Evolutionary conservation across 2,888 invertebrate species (phyloP), one percentile per base, ranked within the genome.

Genomic region (Drosophila stalkeri): DNA sequence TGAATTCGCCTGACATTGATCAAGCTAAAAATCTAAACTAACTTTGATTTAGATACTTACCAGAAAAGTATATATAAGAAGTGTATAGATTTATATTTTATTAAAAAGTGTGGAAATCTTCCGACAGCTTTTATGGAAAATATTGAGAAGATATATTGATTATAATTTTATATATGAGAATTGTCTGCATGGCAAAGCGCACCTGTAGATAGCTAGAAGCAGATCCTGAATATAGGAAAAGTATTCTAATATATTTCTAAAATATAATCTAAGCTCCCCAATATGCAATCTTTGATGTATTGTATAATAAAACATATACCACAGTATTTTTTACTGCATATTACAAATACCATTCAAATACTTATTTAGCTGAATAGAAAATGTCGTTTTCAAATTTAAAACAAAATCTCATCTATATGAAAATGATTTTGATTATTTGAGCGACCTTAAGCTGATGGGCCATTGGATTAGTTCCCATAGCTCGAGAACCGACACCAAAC

Each of bases 401-500:
- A 23, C 18, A n/a, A 20, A 27, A 27, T 49, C 5, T 2, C 35
- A 31, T 52, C 37, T 31, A 33, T 54, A 52, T 54, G 41, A 41
- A 52, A 61, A 61, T 61, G 3, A 52, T 20, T 43, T 33, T 41
- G 47, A 37, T 39, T 33, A 23, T n/a, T 12, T 1, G 20, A 14
- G n/a, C 37, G 51, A 66, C 52, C 49, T 57, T 51, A 55, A 49
- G 23, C 31, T 20, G 39, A 54, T 71, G 33, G 23, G 18, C 20
- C 31, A 55, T 20, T 35, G 41, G 43, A 43, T 52, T 16, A 12
- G 41, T 57, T 52, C 63, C 20, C 64, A 51, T 18, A 57, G 27
- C 5, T 27, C 55, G 41, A 47, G 39, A 35, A 9, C n/a, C 27
- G n/a, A 2, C 23, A 8, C 9, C 16, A 2, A 27, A 27, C 41